Percentiles rank a stretch among this genome's conserved stretches.
These are phyloP conservation scores for Malurus cyaneus DNA, from an alignment of 2,113 vertebrate species.

Conservation along the genomic window DNA sequence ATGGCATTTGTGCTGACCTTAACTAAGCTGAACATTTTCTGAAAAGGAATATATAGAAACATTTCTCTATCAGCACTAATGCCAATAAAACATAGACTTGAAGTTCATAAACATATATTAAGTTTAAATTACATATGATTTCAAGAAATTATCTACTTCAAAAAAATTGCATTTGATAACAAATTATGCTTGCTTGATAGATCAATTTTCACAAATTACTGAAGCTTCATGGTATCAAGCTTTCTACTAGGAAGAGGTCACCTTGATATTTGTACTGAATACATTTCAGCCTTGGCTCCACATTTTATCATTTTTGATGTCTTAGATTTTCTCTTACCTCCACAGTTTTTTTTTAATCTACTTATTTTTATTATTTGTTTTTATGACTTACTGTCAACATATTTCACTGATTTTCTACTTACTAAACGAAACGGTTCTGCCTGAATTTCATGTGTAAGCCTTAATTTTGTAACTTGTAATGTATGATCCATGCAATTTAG, in stretches of 20 bases:
- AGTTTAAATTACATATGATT: neutral
- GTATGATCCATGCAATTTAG: neutral
- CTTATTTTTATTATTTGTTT: slow-evolving; percentile 62
- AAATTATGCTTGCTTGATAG: neutral
- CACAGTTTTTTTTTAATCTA: slow-evolving; percentile 40
- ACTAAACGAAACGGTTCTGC: slow-evolving; percentile 43
- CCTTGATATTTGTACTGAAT: slow-evolving; percentile 27
- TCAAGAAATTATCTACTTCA: neutral
- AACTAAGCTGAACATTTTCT: slow-evolving; percentile 32
- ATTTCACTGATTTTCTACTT: slow-evolving; percentile 54
- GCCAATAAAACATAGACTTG: neutral
- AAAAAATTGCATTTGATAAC: neutral
- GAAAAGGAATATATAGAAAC: slow-evolving; percentile 9
- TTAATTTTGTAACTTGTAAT: slow-evolving; percentile 57
- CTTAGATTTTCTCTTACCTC: slow-evolving; percentile 37
- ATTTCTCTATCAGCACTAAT: neutral
- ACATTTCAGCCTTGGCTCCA: slow-evolving; percentile 6
- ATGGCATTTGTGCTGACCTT: slow-evolving; percentile 38
- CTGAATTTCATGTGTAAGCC: neutral
- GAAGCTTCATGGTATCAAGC: neutral
- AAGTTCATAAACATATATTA: slow-evolving; percentile 1
- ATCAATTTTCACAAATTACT: neutral
- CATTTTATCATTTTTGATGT: slow-evolving; percentile 8
- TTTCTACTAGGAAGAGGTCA: neutral
- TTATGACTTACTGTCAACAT: slow-evolving; percentile 59